Base-by-base conservation (phyloP, 2,888 invertebrate species). In the Athalia circularis region DNA sequence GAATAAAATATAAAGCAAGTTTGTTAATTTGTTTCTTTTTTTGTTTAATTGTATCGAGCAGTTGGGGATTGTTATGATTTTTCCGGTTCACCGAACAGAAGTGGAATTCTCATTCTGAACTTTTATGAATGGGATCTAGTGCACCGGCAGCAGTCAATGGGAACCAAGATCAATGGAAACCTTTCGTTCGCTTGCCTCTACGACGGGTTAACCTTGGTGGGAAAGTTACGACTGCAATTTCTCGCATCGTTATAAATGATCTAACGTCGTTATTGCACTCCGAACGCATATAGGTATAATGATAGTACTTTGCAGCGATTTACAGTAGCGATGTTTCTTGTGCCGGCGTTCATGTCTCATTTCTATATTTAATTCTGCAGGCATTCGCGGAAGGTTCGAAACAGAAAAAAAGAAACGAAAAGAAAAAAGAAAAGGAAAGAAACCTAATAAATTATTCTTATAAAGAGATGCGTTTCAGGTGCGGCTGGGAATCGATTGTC, bases 61-160 rank as follows among this genome's bases (percentile, higher is more conserved):
- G 29, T 29, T 29, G 29, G 29, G 29, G 29, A 29, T 29, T 29
- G 29, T 29, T 29, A 29, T 29, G 29, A 29, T 29, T 29, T 29
- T 29, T 29, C 29, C 29, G 29, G 29, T 29, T 2, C 29, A 29
- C 29, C 29, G 29, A 29, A 1, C 29, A 29, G 1, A 29, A 29
- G 29, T 29, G 29, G 29, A 29, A 29, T 29, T 29, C 29, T 29
- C 29, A 29, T 29, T 29, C 29, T 29, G 29, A 29, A 29, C 29
- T 29, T 29, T 82, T 81, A 83, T 84, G 86, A 86, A 86, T 86
- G 84, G 85, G 85, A 84, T 86, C 79, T 84, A 84, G 83, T 85
- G 84, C 84, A 86, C 57, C 52, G 57, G 48, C 54, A 76, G 68
- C 9, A 68, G 65, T 72, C 59, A 80, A 74, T 77, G 74, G 45